These are phyloP conservation scores for Anguilla megastoma DNA, from an alignment of 2,797 vertebrate species.

Conservation along the genomic window DNA sequence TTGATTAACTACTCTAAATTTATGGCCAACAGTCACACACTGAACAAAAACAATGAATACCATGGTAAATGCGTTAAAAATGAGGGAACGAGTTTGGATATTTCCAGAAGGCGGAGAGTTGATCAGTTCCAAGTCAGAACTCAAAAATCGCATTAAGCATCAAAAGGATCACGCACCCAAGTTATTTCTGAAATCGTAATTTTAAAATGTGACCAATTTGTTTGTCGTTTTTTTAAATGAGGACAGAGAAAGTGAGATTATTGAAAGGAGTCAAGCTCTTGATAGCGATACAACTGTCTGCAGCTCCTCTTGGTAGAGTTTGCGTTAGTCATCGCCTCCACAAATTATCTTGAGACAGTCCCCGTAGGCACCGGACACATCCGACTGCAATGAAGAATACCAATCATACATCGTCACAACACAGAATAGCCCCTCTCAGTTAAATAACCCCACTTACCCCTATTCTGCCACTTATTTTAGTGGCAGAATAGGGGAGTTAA, in stretches of 20 bases:
- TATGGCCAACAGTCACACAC: neutral
- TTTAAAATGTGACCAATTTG: neutral
- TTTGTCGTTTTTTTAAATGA: neutral
- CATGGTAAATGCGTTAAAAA: too few relatives aligned
- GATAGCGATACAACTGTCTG: neutral
- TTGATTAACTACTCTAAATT: neutral
- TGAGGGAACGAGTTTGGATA: neutral
- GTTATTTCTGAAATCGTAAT: neutral
- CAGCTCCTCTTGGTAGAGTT: neutral
- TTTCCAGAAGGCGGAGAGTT: neutral
- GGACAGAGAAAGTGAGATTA: neutral
- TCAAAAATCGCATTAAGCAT: neutral
- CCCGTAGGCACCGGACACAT: constrained; percentile 40
- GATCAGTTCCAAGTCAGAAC: neutral
- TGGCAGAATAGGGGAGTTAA: neutral
- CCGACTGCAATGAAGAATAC: constrained; percentile 47
- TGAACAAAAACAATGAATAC: neutral
- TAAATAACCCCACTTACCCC: neutral
- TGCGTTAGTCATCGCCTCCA: constrained; percentile 58
- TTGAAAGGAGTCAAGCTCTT: neutral
- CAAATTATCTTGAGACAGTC: constrained; percentile 58
- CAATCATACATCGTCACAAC: neutral
- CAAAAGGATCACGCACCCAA: neutral
- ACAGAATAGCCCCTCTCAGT: neutral
- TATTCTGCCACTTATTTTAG: neutral